Evolutionary conservation across 2,888 invertebrate species (phyloP), one percentile per base, ranked within the genome.

Genomic region (Iselma pallidipennis): DNA sequence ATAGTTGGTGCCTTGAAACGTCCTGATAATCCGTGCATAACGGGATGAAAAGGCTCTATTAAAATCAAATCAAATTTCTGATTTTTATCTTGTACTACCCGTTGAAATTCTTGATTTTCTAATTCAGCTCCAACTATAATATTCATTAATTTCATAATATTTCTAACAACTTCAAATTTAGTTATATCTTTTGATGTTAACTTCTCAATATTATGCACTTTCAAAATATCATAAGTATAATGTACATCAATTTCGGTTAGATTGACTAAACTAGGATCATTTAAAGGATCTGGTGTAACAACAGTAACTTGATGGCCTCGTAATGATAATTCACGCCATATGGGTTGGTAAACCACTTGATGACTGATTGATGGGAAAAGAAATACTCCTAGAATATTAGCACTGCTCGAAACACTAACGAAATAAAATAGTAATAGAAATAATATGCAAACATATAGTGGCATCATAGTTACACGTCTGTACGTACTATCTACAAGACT

Each of bases 221-320:
- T 29, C 19, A 62, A 33, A 23, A 62, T 16, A 16, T 65, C 59
- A 37, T 74, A 74, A 2, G 68, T 48, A 31, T 61, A 61, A 28
- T 73, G 66, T 5, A 75, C 69, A 55, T 77, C 73, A n/a, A 79
- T 76, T 72, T 79, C 78, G 1, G 76, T 78, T 21, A 79, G 58
- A 59, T 78, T 79, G 4, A 64, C 65, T 53, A 79, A 62, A 1
- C 61, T 50, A 0, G 70, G 61, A 54, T 78, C 75, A 21, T 73
- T 74, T 23, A 78, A 56, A 7, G 79, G 79, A 64, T 72, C 66
- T 1, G 79, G 74, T 2, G 78, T 78, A 19, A 79, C 65, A 0
- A 77, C 74, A 16, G 73, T 73, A 0, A 79, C 75, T 57, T 76
- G 49, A 56, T 79, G 79, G 4, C 79, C 79, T 56, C 74, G 69